Evolutionary conservation across 2,797 vertebrate genomes (phyloP), one percentile per base, ranked within the genome.

Genomic region (Xerus rutilus): DNA sequence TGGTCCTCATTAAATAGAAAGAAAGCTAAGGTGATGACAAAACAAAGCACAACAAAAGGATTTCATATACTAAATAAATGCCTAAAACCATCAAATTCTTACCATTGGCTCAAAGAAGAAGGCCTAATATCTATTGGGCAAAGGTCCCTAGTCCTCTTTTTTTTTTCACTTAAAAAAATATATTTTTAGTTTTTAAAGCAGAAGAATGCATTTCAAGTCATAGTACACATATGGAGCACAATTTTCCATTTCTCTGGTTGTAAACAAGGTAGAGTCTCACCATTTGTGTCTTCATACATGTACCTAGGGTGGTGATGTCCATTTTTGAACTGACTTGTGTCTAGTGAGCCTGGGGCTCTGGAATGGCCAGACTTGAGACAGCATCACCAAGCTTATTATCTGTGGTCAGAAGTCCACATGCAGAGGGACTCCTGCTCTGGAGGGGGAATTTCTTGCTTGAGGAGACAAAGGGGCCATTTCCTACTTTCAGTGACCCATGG

Each of bases 1-100:
- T 79, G 62, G 83, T 95, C 47, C 39, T 89, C 35, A 14, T 62
- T 54, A 77, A 85, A 10, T 70, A 74, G 52, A 93, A 91, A 74
- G 35, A 17, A 85, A 85, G 49, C 47, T 77, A 92, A 93, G 73
- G 45, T 39, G 65, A 43, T 86, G 49, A 59, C 18, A 35, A 30
- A 67, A 67, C 65, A 67, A n/a, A 7, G 15, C 65, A n/a, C 59
- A 62, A 25, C 30, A 2, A 12, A 47, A 64, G 39, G 7, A 59
- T 59, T 65, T 79, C 35, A 15, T 20, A 35, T 86, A 30, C 32
- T 59, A 81, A 92, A 21, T 57, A 87, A 86, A 76, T 84, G 6
- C 67, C 35, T 73, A 23, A 59, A 76, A 35, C 12, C 57, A 64
- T 62, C 59, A 86, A 11, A 70, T 43, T 79, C 49, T 65, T 72